Evolutionary conservation across 2,113 vertebrate genomes (phyloP).

Genomic region (Balaenoptera acutorostrata): DNA sequence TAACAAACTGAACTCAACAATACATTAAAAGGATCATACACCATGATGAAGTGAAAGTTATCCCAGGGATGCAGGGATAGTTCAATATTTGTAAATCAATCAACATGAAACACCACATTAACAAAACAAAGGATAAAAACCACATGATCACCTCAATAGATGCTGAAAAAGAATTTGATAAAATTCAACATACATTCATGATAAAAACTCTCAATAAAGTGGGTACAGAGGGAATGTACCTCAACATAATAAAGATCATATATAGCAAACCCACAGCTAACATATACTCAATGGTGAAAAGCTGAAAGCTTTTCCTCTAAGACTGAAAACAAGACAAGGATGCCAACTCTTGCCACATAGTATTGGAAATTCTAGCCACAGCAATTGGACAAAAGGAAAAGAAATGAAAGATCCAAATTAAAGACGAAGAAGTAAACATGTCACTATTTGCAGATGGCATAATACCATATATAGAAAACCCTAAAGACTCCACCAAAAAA

Average conservation of each 20-base stretch:
- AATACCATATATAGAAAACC: neutral
- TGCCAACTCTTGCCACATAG: neutral
- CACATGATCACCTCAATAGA: neutral
- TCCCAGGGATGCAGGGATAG: neutral
- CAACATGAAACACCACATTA: neutral
- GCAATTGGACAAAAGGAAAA: neutral
- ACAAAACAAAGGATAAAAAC: neutral
- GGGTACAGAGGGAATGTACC: neutral
- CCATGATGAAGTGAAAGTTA: neutral
- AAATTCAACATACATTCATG: neutral
- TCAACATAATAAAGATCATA: neutral
- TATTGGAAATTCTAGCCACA: neutral
- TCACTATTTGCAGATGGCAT: neutral
- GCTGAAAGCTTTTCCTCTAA: neutral
- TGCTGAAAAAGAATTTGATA: neutral
- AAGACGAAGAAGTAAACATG: neutral
- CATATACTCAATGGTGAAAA: neutral
- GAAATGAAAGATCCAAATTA: neutral
- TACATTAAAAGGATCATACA: neutral
- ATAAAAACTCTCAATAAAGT: neutral
- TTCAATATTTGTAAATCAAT: neutral
- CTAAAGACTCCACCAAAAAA: neutral
- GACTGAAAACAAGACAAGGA: neutral
- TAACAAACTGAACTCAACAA: neutral
- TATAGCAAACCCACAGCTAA: neutral